A percentile compares a stretch with the other conserved stretches of the same genome.
These are phyloP conservation scores for Ascaphus truei DNA, from an alignment of 2,113 vertebrate species.

Conservation along the genomic window DNA sequence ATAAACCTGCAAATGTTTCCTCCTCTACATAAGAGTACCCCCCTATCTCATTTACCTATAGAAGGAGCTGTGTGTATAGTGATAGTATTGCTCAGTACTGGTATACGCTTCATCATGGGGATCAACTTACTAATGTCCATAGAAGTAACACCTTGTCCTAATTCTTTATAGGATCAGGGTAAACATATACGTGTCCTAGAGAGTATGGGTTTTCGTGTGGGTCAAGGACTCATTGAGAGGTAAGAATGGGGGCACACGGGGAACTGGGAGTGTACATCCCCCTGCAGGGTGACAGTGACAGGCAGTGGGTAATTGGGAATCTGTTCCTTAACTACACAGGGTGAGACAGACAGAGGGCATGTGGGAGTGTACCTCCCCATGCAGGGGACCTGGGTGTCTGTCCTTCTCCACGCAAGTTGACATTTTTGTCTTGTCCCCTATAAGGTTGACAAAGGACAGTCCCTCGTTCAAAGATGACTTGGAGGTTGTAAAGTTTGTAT, in stretches of 20 bases:
- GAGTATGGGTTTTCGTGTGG: conserved; percentile 78
- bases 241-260: conserved; percentile 37
- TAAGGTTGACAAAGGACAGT: conserved; percentile 71
- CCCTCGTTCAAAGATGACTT: conserved; percentile 78
- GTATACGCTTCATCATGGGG: no score
- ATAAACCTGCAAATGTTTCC: no score
- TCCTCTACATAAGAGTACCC: no score
- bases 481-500: conserved; percentile 80
- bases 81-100: no score
- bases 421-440: background rate
- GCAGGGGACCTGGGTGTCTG: background rate
- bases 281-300: no score
- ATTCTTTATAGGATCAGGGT: conserved; percentile 58
- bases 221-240: conserved; percentile 81
- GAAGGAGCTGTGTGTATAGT: no score
- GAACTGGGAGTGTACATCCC: no score
- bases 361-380: background rate
- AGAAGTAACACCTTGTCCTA: no score
- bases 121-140: no score
- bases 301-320: no score
- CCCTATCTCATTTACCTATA: no score
- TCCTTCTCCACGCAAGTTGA: background rate
- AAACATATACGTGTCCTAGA: conserved; percentile 67
- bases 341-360: background rate
- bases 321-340: background rate